Percentiles rank a stretch among this genome's conserved stretches.
phyloP scores from a whole-genome alignment of 2,797 vertebrate species.

The Alauda arvensis region DNA sequence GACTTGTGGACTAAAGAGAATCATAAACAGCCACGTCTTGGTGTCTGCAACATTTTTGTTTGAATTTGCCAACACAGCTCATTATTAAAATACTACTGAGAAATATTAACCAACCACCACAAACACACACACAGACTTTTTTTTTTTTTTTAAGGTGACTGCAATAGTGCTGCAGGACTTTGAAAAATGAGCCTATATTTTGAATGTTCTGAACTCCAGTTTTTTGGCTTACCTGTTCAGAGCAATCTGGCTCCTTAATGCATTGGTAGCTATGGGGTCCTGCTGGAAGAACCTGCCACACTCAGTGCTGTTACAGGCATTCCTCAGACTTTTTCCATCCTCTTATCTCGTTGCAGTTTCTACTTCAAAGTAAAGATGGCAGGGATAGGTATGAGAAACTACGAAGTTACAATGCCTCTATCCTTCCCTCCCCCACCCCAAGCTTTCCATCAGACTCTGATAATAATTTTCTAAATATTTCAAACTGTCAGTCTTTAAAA shows the following conservation, averaged over 20 bases:
- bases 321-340: neutral
- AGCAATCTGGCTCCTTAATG: neutral
- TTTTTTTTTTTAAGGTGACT: neutral
- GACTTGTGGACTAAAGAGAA: neutral
- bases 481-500: neutral
- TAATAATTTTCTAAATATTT: neutral
- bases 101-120: neutral
- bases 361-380: neutral
- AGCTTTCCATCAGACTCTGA: neutral
- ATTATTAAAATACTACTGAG: neutral
- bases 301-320: neutral
- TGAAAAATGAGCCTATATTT: neutral
- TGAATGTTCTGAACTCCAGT: neutral
- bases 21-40: neutral
- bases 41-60: neutral
- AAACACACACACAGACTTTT: too few relatives aligned
- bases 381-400: neutral
- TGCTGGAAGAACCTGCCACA: neutral
- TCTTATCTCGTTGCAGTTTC: neutral
- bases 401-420: neutral
- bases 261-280: accelerated
- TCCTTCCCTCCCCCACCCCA: neutral
- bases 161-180: neutral
- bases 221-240: neutral
- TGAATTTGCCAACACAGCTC: neutral